These are phyloP conservation scores for Stylophora pistillata DNA, from an alignment of 64 coral and sea anemone genomes.

Conservation along the genomic window DNA sequence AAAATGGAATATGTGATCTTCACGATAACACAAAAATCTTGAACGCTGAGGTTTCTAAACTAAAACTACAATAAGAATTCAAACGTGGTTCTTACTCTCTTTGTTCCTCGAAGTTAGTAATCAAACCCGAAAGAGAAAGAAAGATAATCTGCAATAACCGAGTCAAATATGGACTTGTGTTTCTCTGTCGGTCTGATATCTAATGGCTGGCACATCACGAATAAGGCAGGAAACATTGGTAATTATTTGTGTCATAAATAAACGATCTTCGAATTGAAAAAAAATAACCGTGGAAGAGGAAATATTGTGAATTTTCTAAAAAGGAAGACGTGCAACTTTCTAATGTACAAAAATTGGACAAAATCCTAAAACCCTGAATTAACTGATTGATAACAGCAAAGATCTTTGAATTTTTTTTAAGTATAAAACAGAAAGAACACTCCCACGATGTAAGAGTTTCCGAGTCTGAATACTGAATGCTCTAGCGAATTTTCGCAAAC, in stretches of 20 bases:
- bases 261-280: neutral
- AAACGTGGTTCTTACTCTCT: neutral
- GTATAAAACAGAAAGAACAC: too few relatives aligned
- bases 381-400: too few relatives aligned
- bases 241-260: constrained; percentile 20
- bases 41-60: constrained; percentile 17
- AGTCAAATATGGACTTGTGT: neutral
- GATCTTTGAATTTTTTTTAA: too few relatives aligned
- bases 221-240: neutral
- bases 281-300: neutral
- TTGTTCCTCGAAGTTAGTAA: neutral
- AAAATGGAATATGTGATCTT: constrained; percentile 15
- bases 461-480: too few relatives aligned
- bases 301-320: too few relatives aligned
- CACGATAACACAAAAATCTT: neutral
- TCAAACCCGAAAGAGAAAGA: neutral
- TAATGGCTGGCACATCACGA: neutral
- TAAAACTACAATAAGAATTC: constrained; percentile 5
- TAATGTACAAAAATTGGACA: too few relatives aligned
- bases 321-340: too few relatives aligned
- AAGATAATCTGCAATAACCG: neutral
- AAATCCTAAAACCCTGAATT: too few relatives aligned
- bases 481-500: too few relatives aligned
- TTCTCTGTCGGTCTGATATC: neutral
- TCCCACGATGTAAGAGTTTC: too few relatives aligned